Base-by-base conservation (phyloP, 2,113 vertebrate species). In the Paedocypris sp. region DNA sequence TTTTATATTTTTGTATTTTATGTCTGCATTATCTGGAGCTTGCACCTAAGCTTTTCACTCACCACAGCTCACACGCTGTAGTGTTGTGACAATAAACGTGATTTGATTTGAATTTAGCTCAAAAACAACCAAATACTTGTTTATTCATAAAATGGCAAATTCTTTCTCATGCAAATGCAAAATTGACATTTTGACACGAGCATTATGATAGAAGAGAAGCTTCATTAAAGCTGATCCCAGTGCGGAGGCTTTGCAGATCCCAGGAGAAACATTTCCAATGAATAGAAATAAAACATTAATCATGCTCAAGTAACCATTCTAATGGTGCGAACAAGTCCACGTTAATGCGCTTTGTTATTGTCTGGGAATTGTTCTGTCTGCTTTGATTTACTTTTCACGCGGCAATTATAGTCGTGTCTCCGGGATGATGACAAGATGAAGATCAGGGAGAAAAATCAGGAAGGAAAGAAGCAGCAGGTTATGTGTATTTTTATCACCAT, bases 201-300 rank as follows among this genome's bases (percentile, higher is more conserved):
- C 38, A 29, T 32, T 23, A 25, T 42, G 38, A 42, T 13, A 39
- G 19, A 45, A 48, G 22, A 38, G n/a, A 22, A 18, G 23, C 43
- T 60, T 60, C 32, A 45, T 60, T 66, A 23, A 23, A 29, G 35
- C 3, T 19, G 19, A 8, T 43, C 33, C 23, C 23, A 60, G 47
- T 22, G n/a, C 15, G 33, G 5, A 33, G 33, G n/a, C 38, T 61
- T 13, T 20, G 28, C 18, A 22, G 18, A 19, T 45, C 36, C 32
- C 50, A 39, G 9, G 13, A 29, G 41, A 11, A 35, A 31, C 19
- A 13, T 38, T 32, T 26, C 20, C 60, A 60, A 36, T 39, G 48
- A 63, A 67, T 53, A 60, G 53, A 64, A 59, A 49, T 54, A 19
- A 66, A 67, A 52, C 35, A 57, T 50, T 71, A 38, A 46, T n/a